Conservation (phyloP, 2,113 vertebrate genomes). For the Forbesichthys agassizii region DNA sequence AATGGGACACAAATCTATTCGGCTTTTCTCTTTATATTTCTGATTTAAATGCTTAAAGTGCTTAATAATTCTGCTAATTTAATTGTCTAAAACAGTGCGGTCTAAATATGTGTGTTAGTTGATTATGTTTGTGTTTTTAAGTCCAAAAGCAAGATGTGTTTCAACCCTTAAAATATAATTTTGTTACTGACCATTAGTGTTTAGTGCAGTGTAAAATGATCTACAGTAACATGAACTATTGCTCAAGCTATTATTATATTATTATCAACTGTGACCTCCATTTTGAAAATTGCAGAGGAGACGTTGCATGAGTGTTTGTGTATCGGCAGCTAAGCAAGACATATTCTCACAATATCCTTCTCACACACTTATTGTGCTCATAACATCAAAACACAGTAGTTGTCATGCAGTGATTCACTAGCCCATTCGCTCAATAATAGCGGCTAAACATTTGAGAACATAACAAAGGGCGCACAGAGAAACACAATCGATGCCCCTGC, state of each 20-base stretch:
- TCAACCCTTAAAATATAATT: no score
- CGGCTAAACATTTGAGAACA: constrained; percentile 48
- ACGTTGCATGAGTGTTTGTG: neutral
- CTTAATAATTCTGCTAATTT: constrained; percentile 33
- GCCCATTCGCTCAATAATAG: constrained; percentile 39
- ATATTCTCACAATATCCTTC: neutral
- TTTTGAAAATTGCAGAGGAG: neutral
- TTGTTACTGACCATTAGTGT: no score
- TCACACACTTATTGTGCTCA: neutral
- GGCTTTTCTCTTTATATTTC: constrained; percentile 26
- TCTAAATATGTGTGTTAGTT: constrained; percentile 4
- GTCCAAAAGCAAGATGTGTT: no score
- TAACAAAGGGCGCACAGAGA: constrained; percentile 43
- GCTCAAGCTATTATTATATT: no score
- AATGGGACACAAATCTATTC: constrained; percentile 10
- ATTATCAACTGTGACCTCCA: neutral
- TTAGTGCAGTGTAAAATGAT: no score
- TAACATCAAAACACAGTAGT: constrained; percentile 31
- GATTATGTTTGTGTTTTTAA: no score
- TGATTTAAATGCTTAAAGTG: constrained; percentile 45
- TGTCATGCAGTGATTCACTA: constrained; percentile 27
- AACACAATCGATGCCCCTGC: constrained; percentile 51
- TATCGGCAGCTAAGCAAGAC: neutral
- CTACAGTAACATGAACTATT: no score
- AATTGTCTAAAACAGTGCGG: neutral